Percentiles rank a stretch among this genome's conserved stretches.
These are phyloP conservation scores for Vulpes ferrilata DNA, from an alignment of 2,113 vertebrate species.

Conservation along the genomic window DNA sequence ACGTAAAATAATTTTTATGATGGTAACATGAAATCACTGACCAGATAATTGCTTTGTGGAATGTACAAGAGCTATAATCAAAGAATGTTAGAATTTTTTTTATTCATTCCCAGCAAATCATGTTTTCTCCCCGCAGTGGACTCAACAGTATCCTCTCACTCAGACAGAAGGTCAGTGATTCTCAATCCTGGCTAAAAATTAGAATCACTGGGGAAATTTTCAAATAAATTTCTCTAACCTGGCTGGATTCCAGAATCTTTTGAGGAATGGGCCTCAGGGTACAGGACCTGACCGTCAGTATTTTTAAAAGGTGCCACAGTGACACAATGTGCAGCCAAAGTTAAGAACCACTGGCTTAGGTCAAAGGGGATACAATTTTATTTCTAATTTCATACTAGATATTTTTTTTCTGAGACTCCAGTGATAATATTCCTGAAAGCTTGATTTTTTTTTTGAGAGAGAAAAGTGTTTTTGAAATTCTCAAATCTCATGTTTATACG, in stretches of 20 bases:
- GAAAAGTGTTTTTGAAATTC: not conserved
- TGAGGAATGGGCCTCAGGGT: not conserved
- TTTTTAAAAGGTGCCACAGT: not conserved
- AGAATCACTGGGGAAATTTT: not conserved
- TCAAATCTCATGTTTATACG: not conserved
- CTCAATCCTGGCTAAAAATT: not conserved
- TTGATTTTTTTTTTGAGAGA: not conserved
- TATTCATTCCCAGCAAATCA: not conserved
- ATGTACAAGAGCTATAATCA: not conserved
- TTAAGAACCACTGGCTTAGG: not conserved
- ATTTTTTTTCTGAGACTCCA: not conserved
- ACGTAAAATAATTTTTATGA: not conserved
- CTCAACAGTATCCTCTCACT: not conserved
- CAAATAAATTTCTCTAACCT: not conserved
- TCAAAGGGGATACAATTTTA: not conserved
- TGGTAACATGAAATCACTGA: not conserved
- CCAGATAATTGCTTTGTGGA: not conserved
- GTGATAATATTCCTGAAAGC: not conserved
- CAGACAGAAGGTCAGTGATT: not conserved
- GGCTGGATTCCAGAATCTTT: not conserved
- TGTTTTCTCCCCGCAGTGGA: not conserved
- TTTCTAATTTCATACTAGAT: not conserved
- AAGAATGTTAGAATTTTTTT: not conserved
- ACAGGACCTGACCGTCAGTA: not conserved
- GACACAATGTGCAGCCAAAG: not conserved